Evolutionary conservation across 2,888 invertebrate genomes (phyloP).

Genomic region (Phrixothrix hirtus): DNA sequence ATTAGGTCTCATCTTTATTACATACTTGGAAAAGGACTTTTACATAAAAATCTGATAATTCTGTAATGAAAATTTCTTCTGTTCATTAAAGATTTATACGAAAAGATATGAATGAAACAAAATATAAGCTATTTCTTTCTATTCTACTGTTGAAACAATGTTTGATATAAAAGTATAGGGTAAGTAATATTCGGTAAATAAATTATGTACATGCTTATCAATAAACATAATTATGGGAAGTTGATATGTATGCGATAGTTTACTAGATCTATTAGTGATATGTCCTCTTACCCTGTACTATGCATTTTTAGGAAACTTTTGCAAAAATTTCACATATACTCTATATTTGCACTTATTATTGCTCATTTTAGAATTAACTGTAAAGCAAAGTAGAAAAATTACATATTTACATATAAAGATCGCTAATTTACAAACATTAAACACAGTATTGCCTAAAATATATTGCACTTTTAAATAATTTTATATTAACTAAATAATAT

Average conservation of each 20-base stretch:
- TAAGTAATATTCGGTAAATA: constrained; percentile 16
- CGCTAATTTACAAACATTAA: constrained; percentile 24
- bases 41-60: constrained; percentile 20
- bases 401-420: constrained; percentile 24
- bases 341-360: constrained; percentile 30
- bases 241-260: constrained; percentile 31
- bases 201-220: constrained; percentile 22
- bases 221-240: constrained; percentile 20
- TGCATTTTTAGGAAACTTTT: constrained; percentile 21
- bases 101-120: too few relatives aligned
- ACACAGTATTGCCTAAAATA: constrained; percentile 50
- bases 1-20: constrained; percentile 26
- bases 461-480: constrained; percentile 52
- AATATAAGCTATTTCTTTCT: too few relatives aligned
- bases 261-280: constrained; percentile 29
- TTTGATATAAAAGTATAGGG: too few relatives aligned
- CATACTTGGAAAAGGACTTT: constrained; percentile 25
- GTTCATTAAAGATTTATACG: too few relatives aligned
- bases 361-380: constrained; percentile 27
- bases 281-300: constrained; percentile 32
- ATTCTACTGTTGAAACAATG: too few relatives aligned
- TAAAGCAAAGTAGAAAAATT: constrained; percentile 26
- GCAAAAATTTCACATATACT: constrained; percentile 20
- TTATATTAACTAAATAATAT: constrained; percentile 43
- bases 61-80: constrained; percentile 5